phyloP scores from a whole-genome alignment of 2,113 vertebrate species.

The Emydocephalus ijimae region DNA sequence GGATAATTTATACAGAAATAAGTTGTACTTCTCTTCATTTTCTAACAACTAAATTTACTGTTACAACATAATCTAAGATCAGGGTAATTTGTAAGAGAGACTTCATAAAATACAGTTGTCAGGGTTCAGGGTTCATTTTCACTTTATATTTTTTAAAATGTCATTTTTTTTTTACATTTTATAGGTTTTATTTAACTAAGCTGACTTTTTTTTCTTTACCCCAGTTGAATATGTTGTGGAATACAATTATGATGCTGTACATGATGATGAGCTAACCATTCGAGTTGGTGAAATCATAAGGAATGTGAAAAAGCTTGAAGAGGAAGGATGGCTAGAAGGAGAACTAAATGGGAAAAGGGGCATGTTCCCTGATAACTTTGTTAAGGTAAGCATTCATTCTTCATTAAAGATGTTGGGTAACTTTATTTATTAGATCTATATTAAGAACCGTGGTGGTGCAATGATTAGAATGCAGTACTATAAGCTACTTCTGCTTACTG shows the following conservation, averaged over 20 bases:
- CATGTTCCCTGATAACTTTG: conserved; percentile 97
- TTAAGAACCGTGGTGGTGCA: too few species aligned
- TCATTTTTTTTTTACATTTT: not conserved
- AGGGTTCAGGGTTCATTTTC: not conserved
- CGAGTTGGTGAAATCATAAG: conserved; percentile 87
- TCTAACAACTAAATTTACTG: not conserved
- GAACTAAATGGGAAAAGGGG: conserved; percentile 88
- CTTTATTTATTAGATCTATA: conserved; percentile 7
- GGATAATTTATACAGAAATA: not conserved
- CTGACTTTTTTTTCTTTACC: conserved; percentile 18
- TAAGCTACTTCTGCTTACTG: too few species aligned
- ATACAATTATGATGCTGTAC: conserved; percentile 88
- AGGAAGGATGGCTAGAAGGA: conserved; percentile 97
- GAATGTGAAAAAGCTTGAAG: conserved; percentile 86
- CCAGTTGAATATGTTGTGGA: conserved; percentile 92
- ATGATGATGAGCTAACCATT: conserved; percentile 92
- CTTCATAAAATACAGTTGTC: not conserved
- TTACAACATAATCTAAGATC: not conserved
- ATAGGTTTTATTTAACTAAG: not conserved
- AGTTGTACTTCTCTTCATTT: not conserved
- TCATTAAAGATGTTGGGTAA: not conserved
- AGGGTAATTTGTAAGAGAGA: not conserved
- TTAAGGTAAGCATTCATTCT: conserved; percentile 79
- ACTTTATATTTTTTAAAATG: not conserved
- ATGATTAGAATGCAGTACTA: too few species aligned